Evolutionary conservation across 2,888 invertebrate species (phyloP).

Genomic region (Eledone cirrhosa): DNA sequence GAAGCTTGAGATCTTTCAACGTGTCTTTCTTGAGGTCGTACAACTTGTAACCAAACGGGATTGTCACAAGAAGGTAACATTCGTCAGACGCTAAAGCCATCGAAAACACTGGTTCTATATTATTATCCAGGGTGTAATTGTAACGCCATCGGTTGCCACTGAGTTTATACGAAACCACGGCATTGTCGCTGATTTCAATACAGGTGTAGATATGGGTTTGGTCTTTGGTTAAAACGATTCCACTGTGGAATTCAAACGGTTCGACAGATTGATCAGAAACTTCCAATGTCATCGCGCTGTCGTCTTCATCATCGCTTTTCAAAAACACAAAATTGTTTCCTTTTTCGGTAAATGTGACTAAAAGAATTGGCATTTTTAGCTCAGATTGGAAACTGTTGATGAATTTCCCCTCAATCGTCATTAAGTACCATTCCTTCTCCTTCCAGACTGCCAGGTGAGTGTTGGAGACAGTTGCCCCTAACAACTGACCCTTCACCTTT

Average conservation of each 20-base stretch:
- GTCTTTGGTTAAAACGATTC: conserved; percentile 57
- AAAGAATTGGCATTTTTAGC: conserved; percentile 53
- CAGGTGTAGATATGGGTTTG: conserved; percentile 60
- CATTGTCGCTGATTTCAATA: conserved; percentile 65
- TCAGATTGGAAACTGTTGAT: conserved; percentile 46
- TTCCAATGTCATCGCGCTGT: conserved; percentile 61
- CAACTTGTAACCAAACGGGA: conserved; percentile 64
- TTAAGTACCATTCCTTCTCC: conserved; percentile 55
- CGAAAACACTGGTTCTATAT: conserved; percentile 59
- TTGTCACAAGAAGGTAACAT: conserved; percentile 78
- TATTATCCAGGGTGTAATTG: conserved; percentile 60
- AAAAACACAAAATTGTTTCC: conserved; percentile 49
- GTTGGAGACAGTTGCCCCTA: conserved; percentile 59
- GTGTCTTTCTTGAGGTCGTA: conserved; percentile 65
- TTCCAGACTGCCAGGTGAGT: conserved; percentile 61
- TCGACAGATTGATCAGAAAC: conserved; percentile 54
- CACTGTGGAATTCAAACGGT: conserved; percentile 65
- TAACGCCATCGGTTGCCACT: conserved; percentile 57
- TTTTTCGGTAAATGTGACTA: conserved; percentile 46
- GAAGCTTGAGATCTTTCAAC: conserved; percentile 56
- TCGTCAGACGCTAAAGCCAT: conserved; percentile 85
- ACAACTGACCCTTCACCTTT: conserved; percentile 50
- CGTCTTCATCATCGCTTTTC: conserved; percentile 55
- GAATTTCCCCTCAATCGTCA: conserved; percentile 51
- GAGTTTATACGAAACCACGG: conserved; percentile 59